Conservation (phyloP, 2,888 invertebrate genomes). For the Drosophila hamatofila region DNA sequence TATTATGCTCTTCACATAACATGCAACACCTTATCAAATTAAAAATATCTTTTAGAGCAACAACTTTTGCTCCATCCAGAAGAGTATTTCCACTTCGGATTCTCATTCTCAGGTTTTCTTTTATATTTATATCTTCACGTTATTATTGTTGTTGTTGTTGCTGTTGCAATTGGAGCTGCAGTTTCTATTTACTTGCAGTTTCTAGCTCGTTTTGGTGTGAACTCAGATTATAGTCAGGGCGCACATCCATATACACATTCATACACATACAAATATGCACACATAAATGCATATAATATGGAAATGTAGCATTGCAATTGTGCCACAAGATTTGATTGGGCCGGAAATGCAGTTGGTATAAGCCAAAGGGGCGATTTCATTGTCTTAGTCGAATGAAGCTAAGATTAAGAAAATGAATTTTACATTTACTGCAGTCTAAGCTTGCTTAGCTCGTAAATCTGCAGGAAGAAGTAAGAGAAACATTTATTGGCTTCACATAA, state of each 20-base stretch:
- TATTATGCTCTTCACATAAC: not conserved
- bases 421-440: not conserved
- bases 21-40: too few species aligned
- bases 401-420: not conserved
- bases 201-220: constrained; percentile 69
- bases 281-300: constrained; percentile 28
- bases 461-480: not conserved
- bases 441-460: not conserved
- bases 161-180: constrained; percentile 60
- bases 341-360: constrained; percentile 34
- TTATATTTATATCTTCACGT: constrained; percentile 19
- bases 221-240: constrained; percentile 29
- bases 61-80: too few species aligned
- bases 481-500: not conserved
- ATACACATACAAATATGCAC: constrained; percentile 3
- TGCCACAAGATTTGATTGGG: constrained; percentile 30
- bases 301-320: constrained; percentile 28
- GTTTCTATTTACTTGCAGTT: constrained; percentile 78
- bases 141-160: not conserved
- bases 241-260: constrained; percentile 3
- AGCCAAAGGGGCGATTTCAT: not conserved
- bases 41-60: too few species aligned
- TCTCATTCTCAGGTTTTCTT: not conserved
- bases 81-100: constrained; percentile 1
- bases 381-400: not conserved